phyloP scores from a whole-genome alignment of 2,888 invertebrate genomes.

The Pachliopta kotzebuea region DNA sequence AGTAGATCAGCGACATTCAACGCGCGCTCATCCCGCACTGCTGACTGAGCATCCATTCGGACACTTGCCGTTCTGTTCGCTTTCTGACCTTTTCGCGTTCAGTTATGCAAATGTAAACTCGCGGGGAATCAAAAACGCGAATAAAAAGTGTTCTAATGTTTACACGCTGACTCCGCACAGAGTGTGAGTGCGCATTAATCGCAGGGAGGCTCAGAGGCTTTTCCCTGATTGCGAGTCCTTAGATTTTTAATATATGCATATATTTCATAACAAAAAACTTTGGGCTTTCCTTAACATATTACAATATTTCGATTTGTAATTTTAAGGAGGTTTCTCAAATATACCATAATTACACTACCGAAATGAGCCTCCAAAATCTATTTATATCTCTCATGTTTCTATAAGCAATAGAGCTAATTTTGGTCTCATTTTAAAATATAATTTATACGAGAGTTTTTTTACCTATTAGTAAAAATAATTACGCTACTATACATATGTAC shows the following conservation, averaged over 20 bases:
- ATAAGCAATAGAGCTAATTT: no score
- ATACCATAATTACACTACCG: no score
- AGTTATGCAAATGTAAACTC: conserved; percentile 75
- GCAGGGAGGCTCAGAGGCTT: conserved; percentile 38
- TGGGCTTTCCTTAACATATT: not conserved
- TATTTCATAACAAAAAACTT: not conserved
- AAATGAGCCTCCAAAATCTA: no score
- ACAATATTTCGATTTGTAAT: not conserved
- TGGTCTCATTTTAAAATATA: no score
- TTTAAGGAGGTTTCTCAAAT: no score
- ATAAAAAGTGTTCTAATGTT: conserved; percentile 78
- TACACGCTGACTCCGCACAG: conserved; percentile 72
- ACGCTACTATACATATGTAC: no score
- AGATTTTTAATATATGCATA: not conserved
- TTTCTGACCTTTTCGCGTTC: conserved; percentile 79
- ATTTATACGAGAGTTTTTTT: no score
- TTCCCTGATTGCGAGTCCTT: not conserved
- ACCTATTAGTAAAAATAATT: no score
- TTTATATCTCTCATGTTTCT: no score
- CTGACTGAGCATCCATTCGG: conserved; percentile 73
- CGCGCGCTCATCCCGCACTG: conserved; percentile 49
- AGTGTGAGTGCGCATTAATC: conserved; percentile 75
- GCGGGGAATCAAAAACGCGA: conserved; percentile 72
- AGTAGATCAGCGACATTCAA: conserved; percentile 34
- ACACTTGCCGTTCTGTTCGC: conserved; percentile 78